Percentiles rank a stretch among this genome's conserved stretches.
These are phyloP conservation scores for Linurgus olivaceus DNA, from an alignment of 2,797 vertebrate species.

Conservation along the genomic window DNA sequence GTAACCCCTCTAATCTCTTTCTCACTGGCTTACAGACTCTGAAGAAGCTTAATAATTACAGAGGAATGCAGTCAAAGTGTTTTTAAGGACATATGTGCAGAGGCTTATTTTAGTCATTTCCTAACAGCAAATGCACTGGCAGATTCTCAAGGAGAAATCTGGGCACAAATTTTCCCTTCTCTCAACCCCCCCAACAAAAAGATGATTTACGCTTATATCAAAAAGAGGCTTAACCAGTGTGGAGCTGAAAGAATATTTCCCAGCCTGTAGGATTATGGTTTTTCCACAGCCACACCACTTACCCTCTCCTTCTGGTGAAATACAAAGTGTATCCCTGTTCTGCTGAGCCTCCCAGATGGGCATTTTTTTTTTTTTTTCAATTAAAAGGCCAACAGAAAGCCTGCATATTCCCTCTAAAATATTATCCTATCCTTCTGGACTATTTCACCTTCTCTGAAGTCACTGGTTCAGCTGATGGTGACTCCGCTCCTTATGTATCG, in stretches of 20 bases:
- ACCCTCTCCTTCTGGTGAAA: not conserved
- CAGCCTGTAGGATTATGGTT: not conserved
- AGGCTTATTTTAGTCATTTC: conserved; percentile 71
- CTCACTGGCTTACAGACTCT: conserved; percentile 74
- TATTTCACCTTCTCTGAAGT: not conserved
- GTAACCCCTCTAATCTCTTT: conserved; percentile 79
- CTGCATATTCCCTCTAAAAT: not conserved
- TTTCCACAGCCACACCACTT: not conserved
- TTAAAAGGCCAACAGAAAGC: not conserved
- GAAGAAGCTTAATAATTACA: conserved; percentile 82
- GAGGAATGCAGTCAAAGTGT: conserved; percentile 73
- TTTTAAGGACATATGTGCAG: conserved; percentile 76
- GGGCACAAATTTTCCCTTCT: not conserved
- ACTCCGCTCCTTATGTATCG: not conserved
- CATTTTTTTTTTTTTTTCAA: not conserved
- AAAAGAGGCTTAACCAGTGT: not conserved
- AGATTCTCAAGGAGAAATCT: conserved; percentile 36
- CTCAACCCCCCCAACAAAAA: not conserved
- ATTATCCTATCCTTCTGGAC: not conserved
- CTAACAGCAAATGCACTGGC: conserved; percentile 27
- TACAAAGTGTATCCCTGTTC: not conserved
- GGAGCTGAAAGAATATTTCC: not conserved
- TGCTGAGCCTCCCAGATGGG: not conserved
- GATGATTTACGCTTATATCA: not conserved
- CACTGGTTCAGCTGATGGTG: conserved; percentile 6